Conservation (phyloP, 2,113 vertebrate genomes). For the Mesoclemmys tuberculata region DNA sequence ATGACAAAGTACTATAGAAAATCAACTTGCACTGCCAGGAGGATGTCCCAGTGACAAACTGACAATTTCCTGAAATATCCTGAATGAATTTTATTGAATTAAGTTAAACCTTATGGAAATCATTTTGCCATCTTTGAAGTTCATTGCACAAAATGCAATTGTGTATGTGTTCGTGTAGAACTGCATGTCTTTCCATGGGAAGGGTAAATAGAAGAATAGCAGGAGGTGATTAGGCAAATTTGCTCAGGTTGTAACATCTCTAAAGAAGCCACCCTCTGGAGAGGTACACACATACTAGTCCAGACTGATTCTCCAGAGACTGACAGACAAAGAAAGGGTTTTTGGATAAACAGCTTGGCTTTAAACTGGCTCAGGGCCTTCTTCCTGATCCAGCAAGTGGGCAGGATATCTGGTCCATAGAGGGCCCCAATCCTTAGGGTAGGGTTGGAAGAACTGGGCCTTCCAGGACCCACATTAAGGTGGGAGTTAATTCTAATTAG, state of each 20-base stretch:
- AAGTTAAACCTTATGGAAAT: background rate
- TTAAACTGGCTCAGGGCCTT: background rate
- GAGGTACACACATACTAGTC: background rate
- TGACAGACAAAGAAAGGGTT: background rate
- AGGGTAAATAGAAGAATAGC: background rate
- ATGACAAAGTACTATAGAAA: constrained; percentile 16
- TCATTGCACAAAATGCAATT: background rate
- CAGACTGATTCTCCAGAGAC: background rate
- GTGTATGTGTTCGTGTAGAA: background rate
- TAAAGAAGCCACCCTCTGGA: background rate
- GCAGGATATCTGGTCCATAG: background rate
- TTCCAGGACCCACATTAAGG: background rate
- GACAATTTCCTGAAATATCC: background rate
- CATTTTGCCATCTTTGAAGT: background rate
- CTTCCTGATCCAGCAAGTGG: background rate
- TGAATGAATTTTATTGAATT: background rate
- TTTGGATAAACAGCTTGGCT: background rate
- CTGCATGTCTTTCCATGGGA: background rate
- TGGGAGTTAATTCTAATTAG: background rate
- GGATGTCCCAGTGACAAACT: background rate
- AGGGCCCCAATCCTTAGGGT: background rate
- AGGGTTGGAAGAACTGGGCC: background rate
- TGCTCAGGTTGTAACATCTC: background rate
- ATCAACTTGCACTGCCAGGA: constrained; percentile 51
- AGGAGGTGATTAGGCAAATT: background rate